Base-by-base conservation (phyloP, 2,888 invertebrate species). In the Brenthis daphne region DNA sequence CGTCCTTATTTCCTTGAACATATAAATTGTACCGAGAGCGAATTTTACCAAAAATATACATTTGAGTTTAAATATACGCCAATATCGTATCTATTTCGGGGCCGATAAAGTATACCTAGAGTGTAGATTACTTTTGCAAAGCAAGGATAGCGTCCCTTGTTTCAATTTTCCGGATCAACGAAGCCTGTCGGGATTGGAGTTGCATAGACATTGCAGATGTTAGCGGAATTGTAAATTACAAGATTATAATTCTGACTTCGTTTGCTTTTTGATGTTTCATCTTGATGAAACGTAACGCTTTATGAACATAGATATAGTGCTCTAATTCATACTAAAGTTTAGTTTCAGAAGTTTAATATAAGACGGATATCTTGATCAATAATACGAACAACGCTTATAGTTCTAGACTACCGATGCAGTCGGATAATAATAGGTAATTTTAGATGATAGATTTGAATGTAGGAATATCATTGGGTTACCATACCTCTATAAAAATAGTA, bases 91-190 rank as follows among this genome's bases (percentile, higher is more conserved):
- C 48, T 75, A 75, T 53, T 0, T 3, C 6, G 1, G 64, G 13
- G 37, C 37, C n/a, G 57, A 74, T 71, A 77, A 56, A 57, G 66
- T 20, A 37, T 47, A 67, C 6, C 8, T 16, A 1, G n/a, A 33
- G 3, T 60, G 71, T 16, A 73, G 13, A 57, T 37, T 55, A 67
- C 67, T 73, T 74, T 57, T 54, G 53, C 55, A 43, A 60, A 56
- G 48, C 69, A 66, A 56, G 68, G 58, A 71, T 47, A 60, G 63
- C 60, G 60, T 76, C 81, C 85, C 84, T 84, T 81, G 84, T 88
- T 89, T 86, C 88, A 91, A 92, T 92, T 92, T 92, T 91, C 90
- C 90, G 79, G 88, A 76, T 80, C 89, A 88, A 77, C 79, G 89
- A 80, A 72, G 85, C 81, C 81, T 82, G 85, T 86, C 90, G 81